A percentile compares a stretch with the other conserved stretches of the same genome.
phyloP scores from a whole-genome alignment of 2,888 invertebrate genomes.

The Zhengitettix transpicula region DNA sequence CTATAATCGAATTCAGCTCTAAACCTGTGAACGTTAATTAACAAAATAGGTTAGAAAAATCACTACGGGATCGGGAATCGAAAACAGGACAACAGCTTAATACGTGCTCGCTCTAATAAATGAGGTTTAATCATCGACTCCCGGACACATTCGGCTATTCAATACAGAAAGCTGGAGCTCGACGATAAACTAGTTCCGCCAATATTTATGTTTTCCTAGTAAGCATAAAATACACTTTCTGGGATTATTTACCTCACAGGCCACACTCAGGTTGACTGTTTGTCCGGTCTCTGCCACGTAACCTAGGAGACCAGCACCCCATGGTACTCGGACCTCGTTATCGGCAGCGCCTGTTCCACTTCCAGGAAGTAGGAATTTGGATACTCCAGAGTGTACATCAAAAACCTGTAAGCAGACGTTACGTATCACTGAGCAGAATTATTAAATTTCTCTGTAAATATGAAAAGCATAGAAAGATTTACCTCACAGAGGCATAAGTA shows the following conservation, averaged over 20 bases:
- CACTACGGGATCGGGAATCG: too few relatives aligned
- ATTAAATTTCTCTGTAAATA: too few relatives aligned
- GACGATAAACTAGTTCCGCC: background rate
- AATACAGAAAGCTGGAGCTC: background rate
- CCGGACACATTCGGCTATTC: too few relatives aligned
- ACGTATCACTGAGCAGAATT: too few relatives aligned
- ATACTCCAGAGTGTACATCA: conserved; percentile 31
- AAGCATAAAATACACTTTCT: background rate
- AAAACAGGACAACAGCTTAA: too few relatives aligned
- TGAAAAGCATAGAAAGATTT: too few relatives aligned
- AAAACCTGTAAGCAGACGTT: conserved; percentile 19
- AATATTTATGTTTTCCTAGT: background rate
- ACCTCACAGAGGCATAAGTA: too few relatives aligned
- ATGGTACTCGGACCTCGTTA: conserved; percentile 29
- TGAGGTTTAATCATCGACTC: too few relatives aligned
- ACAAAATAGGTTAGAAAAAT: too few relatives aligned
- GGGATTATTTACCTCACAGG: conserved; percentile 29
- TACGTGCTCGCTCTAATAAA: too few relatives aligned
- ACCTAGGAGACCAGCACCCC: conserved; percentile 33
- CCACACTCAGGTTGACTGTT: conserved; percentile 28
- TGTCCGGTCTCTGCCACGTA: conserved; percentile 32
- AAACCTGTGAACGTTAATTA: too few relatives aligned
- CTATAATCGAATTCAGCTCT: too few relatives aligned
- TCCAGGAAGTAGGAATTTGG: conserved; percentile 24
- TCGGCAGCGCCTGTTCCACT: conserved; percentile 18